Conservation (phyloP, 1,140 invertebrate species). For the Aphaenogaster ashmeadi region DNA sequence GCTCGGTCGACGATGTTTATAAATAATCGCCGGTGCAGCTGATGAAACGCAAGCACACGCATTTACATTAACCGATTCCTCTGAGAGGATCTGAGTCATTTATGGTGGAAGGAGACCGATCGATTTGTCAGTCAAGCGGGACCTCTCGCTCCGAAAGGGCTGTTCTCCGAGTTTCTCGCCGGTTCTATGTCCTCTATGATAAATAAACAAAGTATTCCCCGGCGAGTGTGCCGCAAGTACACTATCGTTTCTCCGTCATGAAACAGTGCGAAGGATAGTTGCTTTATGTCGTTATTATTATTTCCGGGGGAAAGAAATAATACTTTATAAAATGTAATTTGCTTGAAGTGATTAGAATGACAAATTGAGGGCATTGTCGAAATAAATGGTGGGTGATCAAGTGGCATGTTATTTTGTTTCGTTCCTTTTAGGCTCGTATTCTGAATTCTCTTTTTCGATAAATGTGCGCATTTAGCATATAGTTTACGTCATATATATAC, state of each 20-base stretch:
- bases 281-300: not conserved
- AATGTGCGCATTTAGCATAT: too few relatives aligned
- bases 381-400: constrained; percentile 4
- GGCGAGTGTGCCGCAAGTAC: not conserved
- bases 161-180: not conserved
- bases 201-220: not conserved
- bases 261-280: not conserved
- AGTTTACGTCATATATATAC: too few relatives aligned
- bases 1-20: constrained; percentile 58
- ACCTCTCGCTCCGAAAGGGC: constrained; percentile 55
- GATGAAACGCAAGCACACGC: constrained; percentile 51
- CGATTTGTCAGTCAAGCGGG: constrained; percentile 65
- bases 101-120: constrained; percentile 17
- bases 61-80: constrained; percentile 57
- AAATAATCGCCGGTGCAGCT: constrained; percentile 50
- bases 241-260: not conserved
- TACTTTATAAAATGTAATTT: not conserved
- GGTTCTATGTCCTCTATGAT: not conserved
- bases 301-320: not conserved
- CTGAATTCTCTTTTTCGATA: too few relatives aligned
- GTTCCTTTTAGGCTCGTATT: not conserved
- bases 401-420: not conserved
- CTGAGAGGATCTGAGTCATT: constrained; percentile 64
- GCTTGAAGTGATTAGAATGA: not conserved
- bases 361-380: not conserved